phyloP scores from a whole-genome alignment of 2,113 vertebrate species.

The Acrocephalus kingi region DNA sequence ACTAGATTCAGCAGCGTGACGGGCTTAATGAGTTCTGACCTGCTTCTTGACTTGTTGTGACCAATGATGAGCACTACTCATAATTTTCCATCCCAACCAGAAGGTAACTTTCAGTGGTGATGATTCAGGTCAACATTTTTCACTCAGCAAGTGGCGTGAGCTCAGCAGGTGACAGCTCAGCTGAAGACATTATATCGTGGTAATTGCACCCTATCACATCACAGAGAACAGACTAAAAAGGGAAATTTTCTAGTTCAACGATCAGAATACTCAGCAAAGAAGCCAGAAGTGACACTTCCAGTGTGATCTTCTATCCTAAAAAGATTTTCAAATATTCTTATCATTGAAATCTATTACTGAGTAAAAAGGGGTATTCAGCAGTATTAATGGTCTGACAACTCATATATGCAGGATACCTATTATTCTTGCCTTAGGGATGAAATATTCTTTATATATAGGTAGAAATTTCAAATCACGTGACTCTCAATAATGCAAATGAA shows the following conservation, averaged over 20 bases:
- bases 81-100: background rate
- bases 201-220: background rate
- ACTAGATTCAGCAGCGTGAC: background rate
- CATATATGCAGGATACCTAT: background rate
- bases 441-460: background rate
- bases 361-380: background rate
- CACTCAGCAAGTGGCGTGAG: background rate
- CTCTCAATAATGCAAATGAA: background rate
- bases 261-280: background rate
- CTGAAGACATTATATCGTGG: background rate
- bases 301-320: background rate
- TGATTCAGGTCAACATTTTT: background rate
- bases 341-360: background rate
- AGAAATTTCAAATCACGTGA: background rate
- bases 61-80: background rate
- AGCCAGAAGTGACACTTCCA: background rate
- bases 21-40: background rate
- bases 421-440: background rate
- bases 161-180: background rate
- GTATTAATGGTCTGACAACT: background rate
- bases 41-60: background rate
- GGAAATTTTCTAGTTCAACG: background rate
- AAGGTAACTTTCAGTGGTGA: background rate
- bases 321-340: background rate
- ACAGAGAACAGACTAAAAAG: background rate